Evolutionary conservation across 2,113 vertebrate genomes (phyloP).

Genomic region (Rhinogobius similis): DNA sequence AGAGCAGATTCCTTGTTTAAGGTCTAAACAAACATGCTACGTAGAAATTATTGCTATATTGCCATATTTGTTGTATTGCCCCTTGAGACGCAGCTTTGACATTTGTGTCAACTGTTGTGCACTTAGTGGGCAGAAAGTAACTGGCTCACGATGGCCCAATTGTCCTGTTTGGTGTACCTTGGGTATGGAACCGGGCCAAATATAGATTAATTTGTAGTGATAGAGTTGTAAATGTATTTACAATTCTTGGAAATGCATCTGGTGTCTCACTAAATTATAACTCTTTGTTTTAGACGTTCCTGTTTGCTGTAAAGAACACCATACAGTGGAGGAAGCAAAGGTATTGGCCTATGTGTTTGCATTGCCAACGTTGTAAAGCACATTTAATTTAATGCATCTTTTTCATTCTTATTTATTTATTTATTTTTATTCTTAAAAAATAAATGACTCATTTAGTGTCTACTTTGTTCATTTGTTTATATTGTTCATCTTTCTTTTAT

Average conservation of each 20-base stretch:
- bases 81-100: constrained; percentile 62
- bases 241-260: neutral
- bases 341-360: neutral
- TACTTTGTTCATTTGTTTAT: neutral
- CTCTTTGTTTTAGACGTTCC: neutral
- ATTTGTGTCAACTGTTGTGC: constrained; percentile 61
- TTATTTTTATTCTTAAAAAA: too few species aligned
- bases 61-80: constrained; percentile 38
- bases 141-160: constrained; percentile 62
- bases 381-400: too few species aligned
- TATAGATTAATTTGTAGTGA: constrained; percentile 16
- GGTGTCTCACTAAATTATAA: neutral
- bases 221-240: too few species aligned
- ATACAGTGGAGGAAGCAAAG: neutral
- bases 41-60: neutral
- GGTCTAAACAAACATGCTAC: neutral
- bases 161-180: constrained; percentile 48
- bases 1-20: neutral
- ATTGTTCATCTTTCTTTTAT: neutral
- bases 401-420: too few species aligned
- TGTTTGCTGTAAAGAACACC: neutral
- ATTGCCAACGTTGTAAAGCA: too few species aligned
- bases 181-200: constrained; percentile 71
- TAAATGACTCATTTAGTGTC: too few species aligned
- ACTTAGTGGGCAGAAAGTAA: constrained; percentile 61